Evolutionary conservation across 2,113 vertebrate species (phyloP).

Genomic region (Mus spicilegus): DNA sequence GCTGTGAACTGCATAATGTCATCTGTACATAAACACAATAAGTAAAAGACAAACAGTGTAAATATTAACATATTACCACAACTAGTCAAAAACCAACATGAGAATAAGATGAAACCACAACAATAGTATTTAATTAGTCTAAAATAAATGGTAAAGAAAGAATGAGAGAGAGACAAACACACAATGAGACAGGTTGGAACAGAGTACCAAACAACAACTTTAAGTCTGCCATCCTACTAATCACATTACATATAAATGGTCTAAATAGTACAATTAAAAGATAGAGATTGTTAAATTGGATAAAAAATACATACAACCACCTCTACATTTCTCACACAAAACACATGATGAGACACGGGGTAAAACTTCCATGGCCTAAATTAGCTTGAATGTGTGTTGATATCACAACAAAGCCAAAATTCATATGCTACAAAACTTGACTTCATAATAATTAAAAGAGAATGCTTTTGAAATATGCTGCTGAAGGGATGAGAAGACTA

Average conservation of each 20-base stretch:
- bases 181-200: background rate
- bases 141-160: background rate
- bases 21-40: background rate
- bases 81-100: background rate
- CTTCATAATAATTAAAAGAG: background rate
- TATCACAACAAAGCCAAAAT: background rate
- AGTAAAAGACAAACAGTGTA: background rate
- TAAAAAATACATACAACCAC: background rate
- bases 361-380: background rate
- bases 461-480: background rate
- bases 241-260: background rate
- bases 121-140: background rate
- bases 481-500: background rate
- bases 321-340: background rate
- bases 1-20: background rate
- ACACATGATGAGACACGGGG: background rate
- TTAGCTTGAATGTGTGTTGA: background rate
- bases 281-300: background rate
- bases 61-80: background rate
- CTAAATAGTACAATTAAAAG: slow-evolving; percentile 31
- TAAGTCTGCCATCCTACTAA: background rate
- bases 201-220: background rate
- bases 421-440: background rate
- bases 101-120: slow-evolving; percentile 4
- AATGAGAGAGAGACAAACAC: background rate